Evolutionary conservation across 2,888 invertebrate species (phyloP), one percentile per base, ranked within the genome.

Genomic region (Microctonus aethiopoides): DNA sequence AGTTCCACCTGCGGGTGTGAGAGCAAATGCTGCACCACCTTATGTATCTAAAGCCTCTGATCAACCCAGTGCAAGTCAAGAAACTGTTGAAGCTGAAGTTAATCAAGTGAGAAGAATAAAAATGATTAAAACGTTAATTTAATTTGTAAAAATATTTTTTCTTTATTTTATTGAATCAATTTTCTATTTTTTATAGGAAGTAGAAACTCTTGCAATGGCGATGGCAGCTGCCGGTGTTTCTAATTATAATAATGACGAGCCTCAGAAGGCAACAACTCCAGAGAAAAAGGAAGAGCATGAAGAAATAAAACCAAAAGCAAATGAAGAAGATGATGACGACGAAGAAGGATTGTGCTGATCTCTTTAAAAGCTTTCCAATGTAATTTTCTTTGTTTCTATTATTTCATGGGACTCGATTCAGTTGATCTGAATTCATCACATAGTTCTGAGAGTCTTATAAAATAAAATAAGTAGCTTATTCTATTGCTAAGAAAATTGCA

Each of bases 21-120:
- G 91, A 75, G 91, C 91, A 82, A 92, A 93, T 83, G 93, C 93
- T 7, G 92, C 93, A 6, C 90, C 93, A 0, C 91, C 91, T 0
- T 92, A 92, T 78, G 90, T 89, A 39, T 89, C 89, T 26, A 88
- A 89, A 56, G 89, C 88, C 76, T 87, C 87, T 29, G 86, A 85
- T 72, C 82, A 83, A 77, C 79, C 84, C 57, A 67, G 73, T 34
- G 77, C 78, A 54, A 81, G 78, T 71, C 84, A 85, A 74, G 83
- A 86, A 70, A 85, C 83, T 24, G 80, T 84, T 73, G 87, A 88
- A 76, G 86, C 87, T 73, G 83, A 84, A 80, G 83, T 83, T 56
- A 83, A 80, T 83, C 84, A 74, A 79, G 86, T 82, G 82, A 81
- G 76, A 69, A 71, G 67, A 56, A 72, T 26, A 11, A 36, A 11